Evolutionary conservation across 2,113 vertebrate genomes (phyloP), one percentile per base, ranked within the genome.

Genomic region (Dryoscopus gambensis): DNA sequence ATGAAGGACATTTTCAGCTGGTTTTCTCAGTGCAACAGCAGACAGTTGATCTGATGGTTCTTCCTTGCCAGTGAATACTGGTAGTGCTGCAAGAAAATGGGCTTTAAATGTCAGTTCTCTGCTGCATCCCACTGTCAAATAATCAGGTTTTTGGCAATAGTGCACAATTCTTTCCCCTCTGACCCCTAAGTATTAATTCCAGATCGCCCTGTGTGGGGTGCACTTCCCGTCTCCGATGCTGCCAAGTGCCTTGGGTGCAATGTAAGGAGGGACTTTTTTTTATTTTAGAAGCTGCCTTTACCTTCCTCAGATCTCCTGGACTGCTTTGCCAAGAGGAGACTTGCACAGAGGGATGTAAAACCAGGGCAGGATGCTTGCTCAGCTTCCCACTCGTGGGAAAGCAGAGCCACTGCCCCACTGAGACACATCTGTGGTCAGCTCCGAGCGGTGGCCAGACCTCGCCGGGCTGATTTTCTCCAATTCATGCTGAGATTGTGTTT

Each of bases 101-200:
- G 80, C 89, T 95, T 94, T 92, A 96, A 96, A 88, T 96, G 91
- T 94, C 90, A 80, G 44, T 94, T 93, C 84, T 91, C 82, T 94
- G 86, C 88, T 91, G 89, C 90, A 90, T 79, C 87, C 85, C 69
- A 15, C 91, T 82, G 85, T 89, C 92, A 93, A 63, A 62, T 81
- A 65, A 93, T 88, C 89, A n/a, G 70, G 11, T 89, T 95, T 83
- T 90, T 84, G 83, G 92, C 92, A 85, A 18, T 2, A 69, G 83
- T 79, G 91, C 92, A 84, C 95, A 86, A 14, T 79, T 92, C 69
- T 71, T 90, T 95, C 64, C 93, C 88, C 79, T 69, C 62, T 63
- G 70, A 87, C 92, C 85, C 92, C 55, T 50, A 30, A 81, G 88
- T 92, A 53, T 95, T 90, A 94, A 78, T 94, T 89, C 68, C 90